Base-by-base conservation (phyloP, 2,113 vertebrate genomes). In the Lucifuga dentata region DNA sequence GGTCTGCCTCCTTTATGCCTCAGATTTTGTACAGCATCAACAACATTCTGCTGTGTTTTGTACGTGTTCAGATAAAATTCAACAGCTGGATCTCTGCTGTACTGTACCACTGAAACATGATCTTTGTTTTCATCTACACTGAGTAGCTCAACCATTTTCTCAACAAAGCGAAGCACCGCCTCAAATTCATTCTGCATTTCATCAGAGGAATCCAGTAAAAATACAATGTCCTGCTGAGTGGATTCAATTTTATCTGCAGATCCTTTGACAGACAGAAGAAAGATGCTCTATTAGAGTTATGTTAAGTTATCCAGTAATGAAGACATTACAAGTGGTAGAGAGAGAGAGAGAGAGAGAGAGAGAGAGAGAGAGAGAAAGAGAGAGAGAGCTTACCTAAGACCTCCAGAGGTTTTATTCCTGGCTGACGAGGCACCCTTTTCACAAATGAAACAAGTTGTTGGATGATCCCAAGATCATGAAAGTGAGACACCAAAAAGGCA, bases 131-230 rank as follows among this genome's bases (percentile, higher is more conserved):
- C 73, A 19, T 78, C 79, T 74, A 92, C 76, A 69, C 36, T 48
- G 26, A 93, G 73, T 19, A 81, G 89, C 24, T 75, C 70, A 40
- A 92, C 69, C 38, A 89, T 61, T 53, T 44, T 78, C n/a, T 71
- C 58, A 78, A 93, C 81, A 89, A 93, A 92, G n/a, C 56, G 71
- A 73, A 76, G 63, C 50, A 90, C 62, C 48, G 68, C 62, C 7
- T 73, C 20, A 65, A 91, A 92, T 17, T 66, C 49, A 71, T 55
- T 84, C 56, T 71, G 62, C 61, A 83, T 88, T 23, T 81, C 80
- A 77, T 93, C 90, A 7, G 92, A 90, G 11, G 90, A 89, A 73
- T 93, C 92, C 79, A 93, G 57, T 73, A 93, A 83, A 74, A 93
- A 92, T 11, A 93, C 92, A 76, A 93, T 33, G 69, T 92, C 91